A percentile compares a stretch with the other conserved stretches of the same genome.
Conservation (phyloP, 2,113 vertebrate genomes). For the Haemorhous mexicanus region DNA sequence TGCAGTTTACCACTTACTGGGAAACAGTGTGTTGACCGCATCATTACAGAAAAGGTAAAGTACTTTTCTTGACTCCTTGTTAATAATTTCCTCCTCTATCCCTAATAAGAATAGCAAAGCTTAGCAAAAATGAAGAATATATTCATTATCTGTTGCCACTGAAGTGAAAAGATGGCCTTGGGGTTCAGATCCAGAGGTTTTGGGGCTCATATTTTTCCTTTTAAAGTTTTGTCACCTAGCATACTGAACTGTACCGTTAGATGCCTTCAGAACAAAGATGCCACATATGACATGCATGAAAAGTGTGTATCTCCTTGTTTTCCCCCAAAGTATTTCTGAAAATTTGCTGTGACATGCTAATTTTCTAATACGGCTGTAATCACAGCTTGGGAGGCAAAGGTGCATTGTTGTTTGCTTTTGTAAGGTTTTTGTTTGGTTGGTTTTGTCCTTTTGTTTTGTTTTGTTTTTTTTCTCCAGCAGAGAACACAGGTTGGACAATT, state of each 20-base stretch:
- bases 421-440: background rate
- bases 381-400: background rate
- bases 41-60: conserved; percentile 96
- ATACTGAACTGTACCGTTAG: background rate
- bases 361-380: background rate
- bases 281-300: background rate
- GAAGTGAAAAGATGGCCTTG: background rate
- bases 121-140: background rate
- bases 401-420: background rate
- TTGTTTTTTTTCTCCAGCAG: background rate
- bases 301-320: background rate
- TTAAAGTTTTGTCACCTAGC: background rate
- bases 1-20: conserved; percentile 92
- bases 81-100: background rate
- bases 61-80: background rate
- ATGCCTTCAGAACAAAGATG: background rate
- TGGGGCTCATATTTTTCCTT: background rate
- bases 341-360: background rate
- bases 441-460: background rate
- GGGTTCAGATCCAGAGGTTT: background rate
- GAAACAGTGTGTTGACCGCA: conserved; percentile 92
- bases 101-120: background rate
- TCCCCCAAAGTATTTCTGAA: background rate
- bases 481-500: background rate
- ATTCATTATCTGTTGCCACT: background rate